phyloP scores from a whole-genome alignment of 1,140 invertebrate genomes.

The Zaprionus davidi region DNA sequence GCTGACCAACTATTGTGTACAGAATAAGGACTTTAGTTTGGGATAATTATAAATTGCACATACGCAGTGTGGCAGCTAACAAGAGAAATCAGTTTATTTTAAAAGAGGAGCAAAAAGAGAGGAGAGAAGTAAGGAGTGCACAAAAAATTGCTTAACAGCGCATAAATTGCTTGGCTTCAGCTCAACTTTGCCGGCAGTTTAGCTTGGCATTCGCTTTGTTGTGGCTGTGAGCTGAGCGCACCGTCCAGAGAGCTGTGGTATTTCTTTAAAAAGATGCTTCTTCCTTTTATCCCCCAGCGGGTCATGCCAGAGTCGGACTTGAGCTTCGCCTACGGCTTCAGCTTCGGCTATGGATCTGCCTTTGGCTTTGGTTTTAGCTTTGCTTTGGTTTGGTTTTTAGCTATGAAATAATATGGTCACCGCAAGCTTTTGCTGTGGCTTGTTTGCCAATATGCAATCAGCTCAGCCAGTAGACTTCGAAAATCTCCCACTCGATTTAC shows the following conservation, averaged over 20 bases:
- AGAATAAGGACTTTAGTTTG: constrained; percentile 2
- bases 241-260: constrained; percentile 37
- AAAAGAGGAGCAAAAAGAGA: not conserved
- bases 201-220: constrained; percentile 47
- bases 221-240: constrained; percentile 22
- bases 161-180: constrained; percentile 34
- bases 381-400: constrained; percentile 14
- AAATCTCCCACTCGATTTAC: constrained; percentile 19
- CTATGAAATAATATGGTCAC: constrained; percentile 69
- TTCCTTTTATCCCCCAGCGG: not conserved
- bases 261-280: constrained; percentile 52
- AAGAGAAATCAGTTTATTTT: constrained; percentile 13
- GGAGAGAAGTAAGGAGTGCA: not conserved
- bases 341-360: not conserved
- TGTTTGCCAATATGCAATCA: constrained; percentile 53
- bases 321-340: not conserved
- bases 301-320: not conserved
- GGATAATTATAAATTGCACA: constrained; percentile 29
- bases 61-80: constrained; percentile 26
- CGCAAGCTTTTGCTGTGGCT: constrained; percentile 79
- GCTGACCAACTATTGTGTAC: not conserved
- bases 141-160: constrained; percentile 28
- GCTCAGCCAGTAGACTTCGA: constrained; percentile 8
- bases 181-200: constrained; percentile 25
- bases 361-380: constrained; percentile 11